Evolutionary conservation across 2,888 invertebrate species (phyloP), one percentile per base, ranked within the genome.

Genomic region (Lepidocyrtoides sp.): DNA sequence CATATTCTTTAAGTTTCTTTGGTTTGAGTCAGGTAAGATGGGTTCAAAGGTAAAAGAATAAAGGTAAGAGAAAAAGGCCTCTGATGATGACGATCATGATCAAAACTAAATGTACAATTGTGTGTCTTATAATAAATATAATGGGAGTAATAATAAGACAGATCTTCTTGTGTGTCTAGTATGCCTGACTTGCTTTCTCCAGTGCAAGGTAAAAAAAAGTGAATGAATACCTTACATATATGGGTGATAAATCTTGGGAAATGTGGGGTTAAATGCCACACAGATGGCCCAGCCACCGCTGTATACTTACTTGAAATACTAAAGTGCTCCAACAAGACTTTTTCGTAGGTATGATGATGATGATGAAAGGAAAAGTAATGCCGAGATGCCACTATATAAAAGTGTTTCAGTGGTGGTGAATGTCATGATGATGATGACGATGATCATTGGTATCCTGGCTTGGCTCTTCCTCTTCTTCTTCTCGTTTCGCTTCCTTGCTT

Each of bases 211-310:
- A 41, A 41, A 69, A 69, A 69, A 17, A 8, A 14, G n/a, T 14
- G n/a, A 17, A 29, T 32, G 32, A 66, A 20, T 3, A 41, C 4
- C 41, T 41, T 36, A 17, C 44, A 36, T 77, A 26, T 85, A 81
- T 79, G 89, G 77, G 92, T 90, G 93, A 92, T 93, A 92, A 93
- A 93, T 92, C 92, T 92, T 93, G 69, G 69, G 72, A 89, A 82
- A 88, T 72, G 79, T 77, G 85, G 91, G 91, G 91, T 92, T 93
- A 93, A 93, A 93, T 92, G 92, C 91, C 89, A 81, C 88, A 88
- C 88, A 89, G 89, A 89, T 88, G 82, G 85, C 79, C 85, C 54
- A 66, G 79, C 79, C 66, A 54, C 87, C 77, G 32, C 85, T 85
- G 17, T 44, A 69, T 63, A n/a, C n/a, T n/a, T n/a, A n/a, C n/a